phyloP scores from a whole-genome alignment of 2,888 invertebrate species.

The Drosophila macrospina region DNA sequence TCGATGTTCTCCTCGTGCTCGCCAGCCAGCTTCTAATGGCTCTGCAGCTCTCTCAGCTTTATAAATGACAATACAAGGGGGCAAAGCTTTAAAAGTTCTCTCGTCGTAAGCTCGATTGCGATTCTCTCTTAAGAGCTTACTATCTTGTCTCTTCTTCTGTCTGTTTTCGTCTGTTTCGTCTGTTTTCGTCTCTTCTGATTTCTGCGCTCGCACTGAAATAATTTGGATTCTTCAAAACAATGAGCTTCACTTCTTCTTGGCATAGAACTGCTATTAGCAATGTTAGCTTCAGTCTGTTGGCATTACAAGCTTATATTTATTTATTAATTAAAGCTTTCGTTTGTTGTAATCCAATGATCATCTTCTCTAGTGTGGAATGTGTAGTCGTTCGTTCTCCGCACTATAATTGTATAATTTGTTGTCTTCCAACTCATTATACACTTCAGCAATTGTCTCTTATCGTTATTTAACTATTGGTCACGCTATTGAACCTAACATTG shows the following conservation, averaged over 20 bases:
- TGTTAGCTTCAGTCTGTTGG: not conserved
- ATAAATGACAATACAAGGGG: not conserved
- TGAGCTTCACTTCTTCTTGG: not conserved
- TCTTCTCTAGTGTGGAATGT: not conserved
- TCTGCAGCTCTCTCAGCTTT: slow-evolving; percentile 9
- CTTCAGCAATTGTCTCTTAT: slow-evolving; percentile 12
- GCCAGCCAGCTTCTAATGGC: slow-evolving; percentile 18
- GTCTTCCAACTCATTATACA: not conserved
- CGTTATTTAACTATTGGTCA: slow-evolving; percentile 1
- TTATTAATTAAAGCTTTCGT: not conserved
- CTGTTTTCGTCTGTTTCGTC: no score
- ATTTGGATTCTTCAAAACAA: not conserved
- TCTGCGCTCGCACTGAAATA: not conserved
- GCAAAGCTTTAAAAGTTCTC: slow-evolving; percentile 25
- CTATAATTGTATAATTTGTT: not conserved
- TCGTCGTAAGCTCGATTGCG: not conserved
- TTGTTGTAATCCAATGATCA: not conserved
- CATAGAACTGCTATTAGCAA: not conserved
- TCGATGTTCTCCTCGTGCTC: not conserved
- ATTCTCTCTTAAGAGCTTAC: not conserved
- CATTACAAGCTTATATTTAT: not conserved
- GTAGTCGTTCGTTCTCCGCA: not conserved
- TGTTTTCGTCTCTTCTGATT: not conserved
- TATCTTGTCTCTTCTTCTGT: not conserved
- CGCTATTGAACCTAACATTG: not conserved